phyloP scores from a whole-genome alignment of 2,888 invertebrate species.

The Liposcelis brunnea region DNA sequence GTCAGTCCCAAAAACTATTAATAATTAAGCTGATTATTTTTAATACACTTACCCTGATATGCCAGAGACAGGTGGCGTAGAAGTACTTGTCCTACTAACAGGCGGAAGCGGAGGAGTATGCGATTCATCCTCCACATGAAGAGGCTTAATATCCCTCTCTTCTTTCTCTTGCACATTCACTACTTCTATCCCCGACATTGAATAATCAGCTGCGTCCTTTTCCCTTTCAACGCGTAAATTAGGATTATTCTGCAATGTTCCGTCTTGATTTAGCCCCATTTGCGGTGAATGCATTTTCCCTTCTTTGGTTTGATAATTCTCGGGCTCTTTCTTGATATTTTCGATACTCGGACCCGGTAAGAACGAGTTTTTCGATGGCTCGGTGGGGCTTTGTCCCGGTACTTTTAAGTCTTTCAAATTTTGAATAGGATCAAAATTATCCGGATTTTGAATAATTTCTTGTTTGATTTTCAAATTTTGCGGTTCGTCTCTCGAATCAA shows the following conservation, averaged over 20 bases:
- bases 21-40: no score
- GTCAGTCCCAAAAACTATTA: no score
- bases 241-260: neutral
- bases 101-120: slow-evolving; percentile 11
- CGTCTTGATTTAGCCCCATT: no score
- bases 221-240: neutral
- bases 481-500: slow-evolving; percentile 36
- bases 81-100: slow-evolving; percentile 11
- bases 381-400: slow-evolving; percentile 34
- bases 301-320: slow-evolving; percentile 20
- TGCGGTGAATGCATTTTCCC: neutral
- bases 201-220: neutral
- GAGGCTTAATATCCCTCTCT: slow-evolving; percentile 1
- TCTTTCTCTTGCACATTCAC: no score
- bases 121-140: neutral
- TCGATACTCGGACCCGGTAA: slow-evolving; percentile 49
- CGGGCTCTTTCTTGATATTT: slow-evolving; percentile 58
- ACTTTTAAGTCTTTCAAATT: slow-evolving; percentile 66
- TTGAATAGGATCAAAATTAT: slow-evolving; percentile 44
- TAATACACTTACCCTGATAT: no score
- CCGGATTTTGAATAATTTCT: slow-evolving; percentile 25
- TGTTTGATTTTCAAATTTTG: slow-evolving; percentile 57
- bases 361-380: slow-evolving; percentile 25
- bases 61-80: slow-evolving; percentile 11
- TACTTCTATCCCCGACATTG: no score